phyloP scores from a whole-genome alignment of 2,797 vertebrate genomes.

The Sitta carolinensis region DNA sequence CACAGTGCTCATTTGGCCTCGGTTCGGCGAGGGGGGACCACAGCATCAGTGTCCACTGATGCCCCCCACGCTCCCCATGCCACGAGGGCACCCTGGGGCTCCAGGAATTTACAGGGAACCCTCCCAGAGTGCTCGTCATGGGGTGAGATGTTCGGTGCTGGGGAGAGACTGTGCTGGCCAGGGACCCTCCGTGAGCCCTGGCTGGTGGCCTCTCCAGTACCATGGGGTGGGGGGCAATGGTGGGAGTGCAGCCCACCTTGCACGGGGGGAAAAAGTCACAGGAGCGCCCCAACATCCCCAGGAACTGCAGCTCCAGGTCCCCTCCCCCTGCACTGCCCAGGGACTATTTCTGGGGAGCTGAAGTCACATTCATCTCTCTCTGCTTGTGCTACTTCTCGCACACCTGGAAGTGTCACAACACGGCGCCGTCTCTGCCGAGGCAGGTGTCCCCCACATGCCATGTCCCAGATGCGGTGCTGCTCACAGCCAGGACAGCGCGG shows the following conservation, averaged over 20 bases:
- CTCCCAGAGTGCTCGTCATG: rapidly evolving
- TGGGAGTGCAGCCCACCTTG: not conserved
- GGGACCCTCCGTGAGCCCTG: not conserved
- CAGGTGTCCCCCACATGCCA: not conserved
- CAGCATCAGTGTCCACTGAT: not conserved
- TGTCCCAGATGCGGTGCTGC: not conserved
- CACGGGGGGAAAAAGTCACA: rapidly evolving
- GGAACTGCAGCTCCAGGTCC: not conserved
- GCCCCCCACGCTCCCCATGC: no score
- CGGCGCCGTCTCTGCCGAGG: not conserved
- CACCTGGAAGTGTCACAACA: not conserved
- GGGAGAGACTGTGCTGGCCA: not conserved
- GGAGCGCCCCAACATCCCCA: not conserved
- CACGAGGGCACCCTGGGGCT: not conserved
- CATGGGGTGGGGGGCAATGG: not conserved
- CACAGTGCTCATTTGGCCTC: rapidly evolving
- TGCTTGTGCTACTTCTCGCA: not conserved
- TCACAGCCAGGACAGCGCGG: not conserved
- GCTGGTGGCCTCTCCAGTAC: not conserved
- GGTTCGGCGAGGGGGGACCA: rapidly evolving
- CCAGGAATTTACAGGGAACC: rapidly evolving
- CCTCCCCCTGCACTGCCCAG: not conserved
- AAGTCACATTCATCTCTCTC: not conserved
- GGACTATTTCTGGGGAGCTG: not conserved
- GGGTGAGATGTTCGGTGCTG: not conserved